Evolutionary conservation across 2,888 invertebrate species (phyloP).

Genomic region (Unio pictorum): DNA sequence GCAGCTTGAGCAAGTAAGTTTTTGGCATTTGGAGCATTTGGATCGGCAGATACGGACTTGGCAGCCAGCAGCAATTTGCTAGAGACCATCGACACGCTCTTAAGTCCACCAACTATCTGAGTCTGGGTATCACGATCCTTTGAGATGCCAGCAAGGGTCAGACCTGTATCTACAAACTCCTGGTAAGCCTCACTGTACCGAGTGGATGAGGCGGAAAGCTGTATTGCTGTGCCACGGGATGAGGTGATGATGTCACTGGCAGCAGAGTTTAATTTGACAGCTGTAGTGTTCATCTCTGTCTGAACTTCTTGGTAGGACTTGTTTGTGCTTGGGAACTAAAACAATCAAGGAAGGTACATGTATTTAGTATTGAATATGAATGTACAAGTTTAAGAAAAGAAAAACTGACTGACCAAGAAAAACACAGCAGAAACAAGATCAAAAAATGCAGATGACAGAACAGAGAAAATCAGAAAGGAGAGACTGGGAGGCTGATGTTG

Average conservation of each 20-base stretch:
- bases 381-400: not conserved
- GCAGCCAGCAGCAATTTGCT: slow-evolving; percentile 89
- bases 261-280: slow-evolving; percentile 86
- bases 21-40: slow-evolving; percentile 90
- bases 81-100: slow-evolving; percentile 89
- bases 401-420: too few species aligned
- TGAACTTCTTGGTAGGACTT: slow-evolving; percentile 79
- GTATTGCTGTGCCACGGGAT: slow-evolving; percentile 78
- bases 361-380: not conserved
- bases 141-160: slow-evolving; percentile 62
- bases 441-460: too few species aligned
- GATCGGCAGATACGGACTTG: slow-evolving; percentile 91
- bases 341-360: not conserved
- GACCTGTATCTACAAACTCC: slow-evolving; percentile 78
- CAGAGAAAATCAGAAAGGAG: too few species aligned
- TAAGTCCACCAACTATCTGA: slow-evolving; percentile 89
- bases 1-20: slow-evolving; percentile 91
- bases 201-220: slow-evolving; percentile 82
- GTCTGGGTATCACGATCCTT: slow-evolving; percentile 83
- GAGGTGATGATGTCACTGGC: slow-evolving; percentile 87
- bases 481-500: too few species aligned
- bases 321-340: slow-evolving; percentile 80
- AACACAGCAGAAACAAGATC: too few species aligned
- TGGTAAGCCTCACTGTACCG: slow-evolving; percentile 83
- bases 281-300: slow-evolving; percentile 86